These are phyloP conservation scores for Rafetus swinhoei DNA, from an alignment of 2,113 vertebrate genomes.

Conservation along the genomic window DNA sequence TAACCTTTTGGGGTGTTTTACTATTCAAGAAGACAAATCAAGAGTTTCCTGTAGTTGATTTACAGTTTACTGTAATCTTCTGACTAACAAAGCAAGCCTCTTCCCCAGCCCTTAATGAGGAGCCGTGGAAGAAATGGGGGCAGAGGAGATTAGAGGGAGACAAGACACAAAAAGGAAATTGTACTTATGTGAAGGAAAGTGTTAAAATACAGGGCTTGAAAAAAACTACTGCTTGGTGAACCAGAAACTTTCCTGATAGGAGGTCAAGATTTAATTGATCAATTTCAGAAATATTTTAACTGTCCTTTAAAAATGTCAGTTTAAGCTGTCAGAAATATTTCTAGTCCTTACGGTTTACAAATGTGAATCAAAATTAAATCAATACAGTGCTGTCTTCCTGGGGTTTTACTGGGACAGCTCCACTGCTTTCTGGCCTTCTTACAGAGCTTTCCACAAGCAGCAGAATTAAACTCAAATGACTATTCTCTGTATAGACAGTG, in stretches of 20 bases:
- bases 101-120: not conserved
- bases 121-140: not conserved
- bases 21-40: not conserved
- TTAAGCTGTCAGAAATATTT: not conserved
- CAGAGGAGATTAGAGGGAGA: not conserved
- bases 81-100: not conserved
- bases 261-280: not conserved
- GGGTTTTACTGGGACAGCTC: not conserved
- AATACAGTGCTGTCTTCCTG: not conserved
- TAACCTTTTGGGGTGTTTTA: not conserved
- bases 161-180: not conserved
- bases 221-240: not conserved
- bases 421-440: not conserved
- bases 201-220: not conserved
- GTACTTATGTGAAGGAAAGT: not conserved
- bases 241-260: not conserved
- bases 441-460: not conserved
- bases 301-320: not conserved
- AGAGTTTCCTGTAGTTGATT: not conserved
- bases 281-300: not conserved
- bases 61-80: not conserved
- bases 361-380: not conserved
- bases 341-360: not conserved
- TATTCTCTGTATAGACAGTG: not conserved
- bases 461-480: slow-evolving; percentile 9